Conservation (phyloP, 1,140 invertebrate genomes). For the Drosophila aff. region DNA sequence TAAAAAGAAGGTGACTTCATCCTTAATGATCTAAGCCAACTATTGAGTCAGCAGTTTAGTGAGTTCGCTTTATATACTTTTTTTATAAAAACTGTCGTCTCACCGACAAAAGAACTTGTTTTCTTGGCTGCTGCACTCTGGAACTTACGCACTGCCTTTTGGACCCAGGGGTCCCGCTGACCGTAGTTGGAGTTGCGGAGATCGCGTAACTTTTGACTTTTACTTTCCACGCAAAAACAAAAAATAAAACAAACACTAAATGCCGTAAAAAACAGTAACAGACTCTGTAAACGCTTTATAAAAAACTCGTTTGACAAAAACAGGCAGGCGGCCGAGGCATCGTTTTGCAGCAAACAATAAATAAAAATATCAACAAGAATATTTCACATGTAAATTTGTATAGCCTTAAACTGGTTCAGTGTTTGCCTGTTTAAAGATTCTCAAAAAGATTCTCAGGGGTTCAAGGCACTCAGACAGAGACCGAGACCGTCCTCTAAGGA, state of each 20-base stretch:
- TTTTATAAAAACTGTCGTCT: constrained; percentile 12
- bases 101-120: constrained; percentile 51
- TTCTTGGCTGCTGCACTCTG: constrained; percentile 22
- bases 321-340: constrained; percentile 24
- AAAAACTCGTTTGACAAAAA: constrained; percentile 67
- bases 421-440: constrained; percentile 2
- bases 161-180: constrained; percentile 32
- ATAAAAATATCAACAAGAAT: constrained; percentile 61
- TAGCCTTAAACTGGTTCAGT: constrained; percentile 51
- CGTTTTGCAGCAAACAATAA: constrained; percentile 48
- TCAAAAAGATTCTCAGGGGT: constrained; percentile 40
- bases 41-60: constrained; percentile 24
- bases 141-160: constrained; percentile 30
- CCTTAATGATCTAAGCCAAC: constrained; percentile 26
- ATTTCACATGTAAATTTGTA: constrained; percentile 56
- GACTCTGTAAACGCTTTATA: constrained; percentile 28
- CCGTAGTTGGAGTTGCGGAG: constrained; percentile 40
- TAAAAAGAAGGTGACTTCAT: constrained; percentile 26
- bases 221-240: constrained; percentile 57
- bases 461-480: constrained; percentile 3
- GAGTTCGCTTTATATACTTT: not conserved
- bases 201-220: constrained; percentile 67
- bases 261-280: constrained; percentile 21
- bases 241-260: constrained; percentile 9
- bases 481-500: constrained; percentile 35